Evolutionary conservation across 53 echinoderm and acorn worm genomes (phyloP), one percentile per base, ranked within the genome.

Genomic region (Crossaster papposus): DNA sequence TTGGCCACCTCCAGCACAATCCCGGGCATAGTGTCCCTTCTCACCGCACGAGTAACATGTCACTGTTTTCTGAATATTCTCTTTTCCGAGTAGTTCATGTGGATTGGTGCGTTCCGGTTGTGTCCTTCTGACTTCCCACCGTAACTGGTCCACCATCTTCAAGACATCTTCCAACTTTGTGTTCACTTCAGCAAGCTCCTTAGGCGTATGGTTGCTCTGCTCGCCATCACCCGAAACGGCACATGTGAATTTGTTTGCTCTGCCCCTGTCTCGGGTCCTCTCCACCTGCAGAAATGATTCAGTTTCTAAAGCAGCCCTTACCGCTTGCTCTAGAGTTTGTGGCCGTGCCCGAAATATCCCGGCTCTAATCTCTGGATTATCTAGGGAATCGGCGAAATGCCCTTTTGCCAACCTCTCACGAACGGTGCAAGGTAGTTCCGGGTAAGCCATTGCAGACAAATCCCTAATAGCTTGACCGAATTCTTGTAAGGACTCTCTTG

Each of bases 371-470:
- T 81, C 87, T 24, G 81, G 65, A 14, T 90, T 86, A 13, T 90
- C 88, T 0, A 93, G 50, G 1, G 93, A 88, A 68, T 93, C 90
- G 2, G 77, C 72, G 72, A 81, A 93, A 32, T 90, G 90, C 15
- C 88, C 88, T 62, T 75, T 92, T 8, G 89, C 89, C 17, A 92
- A 31, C 8, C 92, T 65, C 35, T 85, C 89, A 7, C 92, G 37
- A 4, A 72, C 36, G 2, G 7, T 38, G 22, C 65, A 13, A 2
- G 88, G 83, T 52, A 93, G 30, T 35, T 90, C 90, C 24, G 90
- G 90, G 86, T 90, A 80, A 5, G 89, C 89, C 53, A 78, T 83
- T 23, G 71, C 85, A 9, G 83, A 52, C 29, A 89, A 30, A 36
- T 89, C 89, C 52, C 64, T 2, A 20, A 89, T 80, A 12, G 62